Base-by-base conservation (phyloP, 2,797 vertebrate species). In the Oreortyx pictus region DNA sequence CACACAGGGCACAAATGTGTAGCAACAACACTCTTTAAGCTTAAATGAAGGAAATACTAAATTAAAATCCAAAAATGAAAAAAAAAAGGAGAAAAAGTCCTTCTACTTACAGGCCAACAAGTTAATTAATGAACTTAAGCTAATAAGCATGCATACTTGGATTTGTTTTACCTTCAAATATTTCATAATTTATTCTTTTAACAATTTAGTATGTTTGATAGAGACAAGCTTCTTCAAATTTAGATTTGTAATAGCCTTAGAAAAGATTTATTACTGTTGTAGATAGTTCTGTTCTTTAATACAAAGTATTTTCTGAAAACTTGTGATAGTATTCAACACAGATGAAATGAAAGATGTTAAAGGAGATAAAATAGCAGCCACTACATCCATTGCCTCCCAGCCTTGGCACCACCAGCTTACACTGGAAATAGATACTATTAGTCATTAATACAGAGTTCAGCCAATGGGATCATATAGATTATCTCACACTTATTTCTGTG, bases 391-490 rank as follows among this genome's bases (percentile, higher is more conserved):
- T 57, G 46, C 62, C 37, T 82, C n/a, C 25, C 29, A 12, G 20
- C 50, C 33, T 33, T 24, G 60, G 22, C 31, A 79, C 8, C 46
- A 44, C 17, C 33, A 31, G 20, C 56, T 15, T 7, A 29, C 12
- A 5, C 18, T 62, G 56, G 23, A 23, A 59, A 46, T 23, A n/a
- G 61, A 33, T 10, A 41, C 33, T 39, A 23, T 54, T 24, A 39
- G 37, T 20, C 23, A 43, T 5, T 14, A 70, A 35, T 10, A 20
- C 13, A 20, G 2, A 2, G 17, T 35, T 27, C 56, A 43, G 33
- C n/a, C 5, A 0, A 0, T 31, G 41, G 24, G 31, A 49, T n/a
- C 44, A 39, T 18, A 29, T 39, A 0, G 3, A 4, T 27, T 14
- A n/a, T 23, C 0, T 52, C 4, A 6, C 11, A 3, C 39, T 35